Evolutionary conservation across 1,140 invertebrate genomes (phyloP), one percentile per base, ranked within the genome.

Genomic region (Drosophila ohnishii): DNA sequence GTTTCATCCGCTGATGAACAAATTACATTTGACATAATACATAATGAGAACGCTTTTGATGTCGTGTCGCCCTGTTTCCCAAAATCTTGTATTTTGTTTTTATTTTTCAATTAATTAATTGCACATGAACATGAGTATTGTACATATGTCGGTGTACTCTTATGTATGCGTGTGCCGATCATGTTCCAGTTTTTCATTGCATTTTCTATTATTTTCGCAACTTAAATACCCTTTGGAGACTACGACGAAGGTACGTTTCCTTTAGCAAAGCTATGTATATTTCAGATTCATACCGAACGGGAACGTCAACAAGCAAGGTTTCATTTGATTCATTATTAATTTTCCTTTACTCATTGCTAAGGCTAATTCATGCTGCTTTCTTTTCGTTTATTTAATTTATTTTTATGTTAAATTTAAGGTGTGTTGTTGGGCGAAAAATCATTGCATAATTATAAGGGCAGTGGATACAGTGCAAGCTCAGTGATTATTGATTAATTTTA

Each of bases 11-110:
- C 34, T 59, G 66, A 71, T 71, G 67, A 71, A 71, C 65, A 71
- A 71, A 59, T 71, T 71, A 71, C 67, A 71, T 71, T 71, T 71
- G 53, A 71, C 67, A 71, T 71, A 71, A 71, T 59, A 71, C 65
- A 71, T 59, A 57, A 71, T 71, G 67, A 70, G 37, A 71, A 71
- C 65, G 66, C 62, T 32, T 32, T 48, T 39, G 64, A 63, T 16
- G 42, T 61, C 44, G 47, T 28, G 28, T 32, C 47, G n/a, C 47
- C 25, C 47, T 30, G 25, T 34, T 22, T 14, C 32, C 45, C 35
- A 39, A 69, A 40, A 44, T 40, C 35, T 34, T 30, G 7, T 45
- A 11, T 56, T 30, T 32, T 14, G 9, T 40, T 37, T 50, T 47
- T 16, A 16, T 2, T 30, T 30, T 56, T 50, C 25, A 28, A 28